Percentiles rank a stretch among this genome's conserved stretches.
Conservation (phyloP, 1,140 invertebrate species). For the Luehdorfia chinensis region DNA sequence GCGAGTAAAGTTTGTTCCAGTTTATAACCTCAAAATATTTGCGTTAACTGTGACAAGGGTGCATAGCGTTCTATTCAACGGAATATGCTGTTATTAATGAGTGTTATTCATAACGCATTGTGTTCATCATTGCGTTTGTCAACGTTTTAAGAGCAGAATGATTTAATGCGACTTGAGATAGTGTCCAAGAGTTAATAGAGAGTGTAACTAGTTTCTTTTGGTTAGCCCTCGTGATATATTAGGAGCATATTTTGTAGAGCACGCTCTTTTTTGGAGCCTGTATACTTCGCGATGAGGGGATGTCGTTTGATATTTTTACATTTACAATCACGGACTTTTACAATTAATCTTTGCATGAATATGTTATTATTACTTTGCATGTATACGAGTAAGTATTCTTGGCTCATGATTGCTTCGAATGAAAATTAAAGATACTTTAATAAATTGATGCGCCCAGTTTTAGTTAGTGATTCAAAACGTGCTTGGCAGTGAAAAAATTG, state of each 20-base stretch:
- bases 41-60: conserved; percentile 4
- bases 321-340: not conserved
- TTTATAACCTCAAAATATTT: conserved; percentile 16
- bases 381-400: too few relatives aligned
- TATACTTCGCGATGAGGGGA: too few relatives aligned
- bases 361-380: too few relatives aligned
- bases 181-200: conserved; percentile 47
- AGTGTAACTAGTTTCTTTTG: conserved; percentile 47
- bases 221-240: conserved; percentile 33
- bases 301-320: conserved; percentile 11
- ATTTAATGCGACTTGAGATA: conserved; percentile 45
- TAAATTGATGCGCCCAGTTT: too few relatives aligned
- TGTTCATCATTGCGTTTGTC: conserved; percentile 26
- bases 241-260: conserved; percentile 29
- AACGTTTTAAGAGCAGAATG: conserved; percentile 22
- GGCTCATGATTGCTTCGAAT: too few relatives aligned
- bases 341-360: too few relatives aligned
- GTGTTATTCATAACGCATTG: conserved; percentile 37
- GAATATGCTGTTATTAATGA: conserved; percentile 31
- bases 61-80: conserved; percentile 8
- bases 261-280: not conserved
- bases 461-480: too few relatives aligned
- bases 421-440: too few relatives aligned
- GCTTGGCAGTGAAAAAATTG: too few relatives aligned
- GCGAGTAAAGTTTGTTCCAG: too few relatives aligned